A percentile compares a stretch with the other conserved stretches of the same genome.
phyloP scores from a whole-genome alignment of 2,113 vertebrate genomes.

The Myocastor coypus region DNA sequence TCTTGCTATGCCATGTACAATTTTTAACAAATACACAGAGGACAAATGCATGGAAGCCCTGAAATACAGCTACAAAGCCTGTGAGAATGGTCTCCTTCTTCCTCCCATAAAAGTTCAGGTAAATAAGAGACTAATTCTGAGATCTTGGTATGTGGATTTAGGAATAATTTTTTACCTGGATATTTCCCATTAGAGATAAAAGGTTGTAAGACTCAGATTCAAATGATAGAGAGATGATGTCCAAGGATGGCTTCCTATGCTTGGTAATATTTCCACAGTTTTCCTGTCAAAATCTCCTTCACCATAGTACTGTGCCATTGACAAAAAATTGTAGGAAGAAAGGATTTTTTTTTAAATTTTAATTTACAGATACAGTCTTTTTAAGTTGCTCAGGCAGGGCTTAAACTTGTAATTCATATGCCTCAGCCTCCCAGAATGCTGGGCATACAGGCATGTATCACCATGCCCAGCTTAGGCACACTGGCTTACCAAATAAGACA shows the following conservation, averaged over 20 bases:
- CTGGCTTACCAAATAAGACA: background rate
- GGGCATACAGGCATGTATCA: background rate
- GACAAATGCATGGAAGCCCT: background rate
- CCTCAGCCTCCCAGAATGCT: background rate
- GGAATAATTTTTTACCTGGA: background rate
- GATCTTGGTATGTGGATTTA: background rate
- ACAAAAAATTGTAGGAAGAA: background rate
- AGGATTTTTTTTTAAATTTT: background rate
- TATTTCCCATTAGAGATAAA: background rate
- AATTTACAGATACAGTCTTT: background rate
- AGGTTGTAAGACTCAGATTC: background rate
- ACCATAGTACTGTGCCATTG: background rate
- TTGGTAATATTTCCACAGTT: background rate
- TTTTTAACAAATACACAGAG: background rate
- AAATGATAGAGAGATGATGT: background rate
- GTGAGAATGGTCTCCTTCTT: background rate
- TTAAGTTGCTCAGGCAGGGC: background rate
- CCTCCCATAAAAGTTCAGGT: background rate
- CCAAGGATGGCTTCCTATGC: background rate
- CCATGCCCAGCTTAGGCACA: background rate
- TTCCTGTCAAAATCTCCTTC: background rate
- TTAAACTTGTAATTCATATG: background rate
- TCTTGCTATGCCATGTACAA: rapidly evolving
- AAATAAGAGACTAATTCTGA: background rate
- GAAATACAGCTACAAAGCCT: background rate